Base-by-base conservation (phyloP, 2,797 vertebrate species). In the Corythornis leucogaster region DNA sequence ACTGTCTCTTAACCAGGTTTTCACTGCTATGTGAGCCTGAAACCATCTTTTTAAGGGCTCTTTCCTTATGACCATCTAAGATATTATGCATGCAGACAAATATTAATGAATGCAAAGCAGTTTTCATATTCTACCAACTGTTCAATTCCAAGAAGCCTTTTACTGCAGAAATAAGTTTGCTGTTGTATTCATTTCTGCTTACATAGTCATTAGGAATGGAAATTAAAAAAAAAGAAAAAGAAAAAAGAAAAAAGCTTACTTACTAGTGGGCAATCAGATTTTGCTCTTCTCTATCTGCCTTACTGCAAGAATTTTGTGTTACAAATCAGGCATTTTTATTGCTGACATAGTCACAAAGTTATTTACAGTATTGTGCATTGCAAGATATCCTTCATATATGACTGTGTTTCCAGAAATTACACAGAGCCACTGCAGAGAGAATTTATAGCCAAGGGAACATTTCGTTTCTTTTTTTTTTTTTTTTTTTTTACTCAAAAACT, bases 371-470 rank as follows among this genome's bases (percentile, higher is more conserved):
- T 30, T 84, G 42, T 63, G 62, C 64, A 35, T 68, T 76, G 70
- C 31, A 53, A 69, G 71, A 66, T 80, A 79, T 25, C 22, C 43
- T 70, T 81, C 38, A 43, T 35, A 35, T 70, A 31, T 14, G 43
- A 58, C 51, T 57, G 54, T 64, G 48, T 92, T 92, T 88, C 50
- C 80, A 92, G 77, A 61, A 84, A 43, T 87, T 92, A 79, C 53
- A 50, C 45, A 45, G 35, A 89, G 46, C 45, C 80, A 79, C 48
- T 77, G 68, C 63, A 88, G 83, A 61, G 53, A 81, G 31, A 48
- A 88, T 55, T 93, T 91, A 80, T 62, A 87, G 66, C 46, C 14
- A 50, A 55, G 61, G 42, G n/a, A 92, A 81, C 21, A 50, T 46
- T 91, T 59, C 21, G 13, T n/a, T 14, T 53, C 18, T 53, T 11